Conservation (phyloP, 2,113 vertebrate genomes). For the Sinocyclocheilus grahami region DNA sequence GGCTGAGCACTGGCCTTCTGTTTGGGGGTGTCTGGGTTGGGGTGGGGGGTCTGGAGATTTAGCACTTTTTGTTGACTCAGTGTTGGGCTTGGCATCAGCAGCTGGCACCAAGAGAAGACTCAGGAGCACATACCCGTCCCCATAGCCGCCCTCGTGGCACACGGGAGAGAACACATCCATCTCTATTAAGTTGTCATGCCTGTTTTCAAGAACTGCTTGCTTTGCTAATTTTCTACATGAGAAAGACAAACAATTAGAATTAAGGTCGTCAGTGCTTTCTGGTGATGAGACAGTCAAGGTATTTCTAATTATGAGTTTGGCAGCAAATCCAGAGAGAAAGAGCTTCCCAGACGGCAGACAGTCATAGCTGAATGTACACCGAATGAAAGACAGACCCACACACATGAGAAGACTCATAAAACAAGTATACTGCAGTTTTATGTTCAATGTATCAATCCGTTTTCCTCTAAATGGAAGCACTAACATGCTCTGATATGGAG, state of each 20-base stretch:
- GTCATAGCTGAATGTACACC: constrained; percentile 30
- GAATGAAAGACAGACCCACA: constrained; percentile 9
- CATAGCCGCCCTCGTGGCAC: constrained; percentile 75
- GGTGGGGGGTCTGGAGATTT: constrained; percentile 22
- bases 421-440: constrained; percentile 12
- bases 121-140: constrained; percentile 80
- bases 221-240: constrained; percentile 83
- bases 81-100: constrained; percentile 52
- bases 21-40: background rate
- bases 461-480: constrained; percentile 19
- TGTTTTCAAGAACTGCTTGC: constrained; percentile 81
- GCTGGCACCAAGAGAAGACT: constrained; percentile 71
- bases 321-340: constrained; percentile 29
- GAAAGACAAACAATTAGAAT: constrained; percentile 69
- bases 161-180: constrained; percentile 82
- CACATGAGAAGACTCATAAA: constrained; percentile 26
- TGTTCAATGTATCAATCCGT: background rate
- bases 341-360: constrained; percentile 39
- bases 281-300: constrained; percentile 44
- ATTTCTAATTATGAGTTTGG: constrained; percentile 42
- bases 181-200: constrained; percentile 82
- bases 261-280: constrained; percentile 36
- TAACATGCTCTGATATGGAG: constrained; percentile 1
- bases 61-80: constrained; percentile 35
- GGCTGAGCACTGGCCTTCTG: constrained; percentile 8